phyloP scores from a whole-genome alignment of 2,113 vertebrate genomes.

The Tychaedon coryphoeus region DNA sequence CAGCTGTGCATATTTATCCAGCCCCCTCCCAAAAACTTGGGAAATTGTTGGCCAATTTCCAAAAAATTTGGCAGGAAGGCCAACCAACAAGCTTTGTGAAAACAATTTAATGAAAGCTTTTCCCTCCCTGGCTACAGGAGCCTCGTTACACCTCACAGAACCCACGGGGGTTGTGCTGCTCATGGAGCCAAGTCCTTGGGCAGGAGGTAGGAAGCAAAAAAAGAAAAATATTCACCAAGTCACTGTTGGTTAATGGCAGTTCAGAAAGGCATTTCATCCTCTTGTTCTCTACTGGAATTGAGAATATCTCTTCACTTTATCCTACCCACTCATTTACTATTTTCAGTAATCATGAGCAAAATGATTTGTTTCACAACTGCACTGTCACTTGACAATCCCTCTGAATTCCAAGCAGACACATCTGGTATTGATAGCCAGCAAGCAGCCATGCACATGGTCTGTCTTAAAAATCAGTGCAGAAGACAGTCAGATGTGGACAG shows the following conservation, averaged over 20 bases:
- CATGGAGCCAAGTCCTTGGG: neutral
- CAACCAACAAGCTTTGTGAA: neutral
- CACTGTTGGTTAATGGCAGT: neutral
- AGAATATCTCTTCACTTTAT: neutral
- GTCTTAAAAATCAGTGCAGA: neutral
- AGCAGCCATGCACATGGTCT: neutral
- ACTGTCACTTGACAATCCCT: neutral
- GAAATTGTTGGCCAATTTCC: neutral
- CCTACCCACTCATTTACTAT: neutral
- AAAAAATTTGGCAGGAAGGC: neutral
- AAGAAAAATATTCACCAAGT: neutral
- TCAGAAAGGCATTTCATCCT: neutral
- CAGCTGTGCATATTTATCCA: neutral
- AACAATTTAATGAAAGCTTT: neutral
- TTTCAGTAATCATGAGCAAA: neutral
- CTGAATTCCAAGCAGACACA: neutral
- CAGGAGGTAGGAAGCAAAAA: neutral
- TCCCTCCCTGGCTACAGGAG: neutral
- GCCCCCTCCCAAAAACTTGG: neutral
- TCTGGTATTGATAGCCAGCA: neutral
- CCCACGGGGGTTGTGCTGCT: neutral
- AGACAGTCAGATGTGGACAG: neutral
- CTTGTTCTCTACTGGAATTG: neutral
- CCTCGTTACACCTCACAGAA: neutral
- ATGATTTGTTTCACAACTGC: slow-evolving; percentile 22